Percentiles rank a stretch among this genome's conserved stretches.
phyloP scores from a whole-genome alignment of 2,888 invertebrate species.

The Tetramorium bicarinatum region DNA sequence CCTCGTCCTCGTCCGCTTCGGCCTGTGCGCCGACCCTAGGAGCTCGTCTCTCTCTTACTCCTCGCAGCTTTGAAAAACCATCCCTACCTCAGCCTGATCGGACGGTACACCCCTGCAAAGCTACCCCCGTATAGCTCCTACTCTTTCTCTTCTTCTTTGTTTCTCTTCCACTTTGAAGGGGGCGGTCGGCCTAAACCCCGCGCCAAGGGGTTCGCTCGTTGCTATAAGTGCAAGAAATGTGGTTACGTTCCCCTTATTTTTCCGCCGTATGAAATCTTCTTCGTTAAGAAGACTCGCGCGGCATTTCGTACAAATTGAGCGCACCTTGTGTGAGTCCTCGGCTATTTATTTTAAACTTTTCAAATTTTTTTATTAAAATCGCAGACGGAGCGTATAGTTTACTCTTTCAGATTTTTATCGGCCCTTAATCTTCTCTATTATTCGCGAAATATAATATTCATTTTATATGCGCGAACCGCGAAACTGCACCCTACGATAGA shows the following conservation, averaged over 20 bases:
- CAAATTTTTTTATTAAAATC: neutral
- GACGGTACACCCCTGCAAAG: conserved; percentile 71
- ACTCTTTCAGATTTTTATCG: conserved; percentile 27
- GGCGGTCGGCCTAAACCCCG: conserved; percentile 56
- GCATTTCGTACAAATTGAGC: neutral
- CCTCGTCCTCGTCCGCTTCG: conserved; percentile 70
- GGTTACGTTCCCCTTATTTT: conserved; percentile 61
- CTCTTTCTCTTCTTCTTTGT: conserved; percentile 52
- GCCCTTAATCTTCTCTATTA: conserved; percentile 26
- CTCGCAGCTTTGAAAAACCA: conserved; percentile 79
- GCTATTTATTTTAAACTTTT: neutral
- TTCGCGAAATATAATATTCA: neutral
- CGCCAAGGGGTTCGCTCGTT: conserved; percentile 58
- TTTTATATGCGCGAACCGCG: conserved; percentile 18
- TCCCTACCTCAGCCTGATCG: conserved; percentile 73
- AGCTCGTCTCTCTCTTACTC: conserved; percentile 73
- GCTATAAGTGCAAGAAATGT: conserved; percentile 64
- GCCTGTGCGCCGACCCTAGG: conserved; percentile 75
- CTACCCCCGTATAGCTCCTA: conserved; percentile 36
- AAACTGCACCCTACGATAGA: conserved; percentile 30
- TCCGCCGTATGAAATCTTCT: conserved; percentile 23
- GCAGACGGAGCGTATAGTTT: neutral
- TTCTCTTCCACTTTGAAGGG: conserved; percentile 51
- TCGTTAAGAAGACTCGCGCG: neutral
- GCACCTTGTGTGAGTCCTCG: neutral